phyloP scores from a whole-genome alignment of 2,113 vertebrate species.

The Toxostoma redivivum region DNA sequence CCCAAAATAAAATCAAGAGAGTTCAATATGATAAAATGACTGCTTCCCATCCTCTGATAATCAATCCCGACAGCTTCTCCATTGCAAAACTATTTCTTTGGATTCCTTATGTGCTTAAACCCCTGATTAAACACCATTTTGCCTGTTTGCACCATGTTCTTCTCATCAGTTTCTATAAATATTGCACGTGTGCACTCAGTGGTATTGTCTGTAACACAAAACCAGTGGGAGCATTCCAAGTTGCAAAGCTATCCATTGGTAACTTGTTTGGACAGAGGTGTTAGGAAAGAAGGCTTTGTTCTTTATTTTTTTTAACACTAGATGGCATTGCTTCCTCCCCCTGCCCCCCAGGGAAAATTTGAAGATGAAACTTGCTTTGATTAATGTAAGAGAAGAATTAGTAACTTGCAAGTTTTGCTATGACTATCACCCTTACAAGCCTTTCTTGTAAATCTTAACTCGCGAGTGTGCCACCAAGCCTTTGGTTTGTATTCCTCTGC shows the following conservation, averaged over 20 bases:
- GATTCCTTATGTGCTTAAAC: background rate
- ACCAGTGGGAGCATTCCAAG: background rate
- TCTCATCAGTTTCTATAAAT: background rate
- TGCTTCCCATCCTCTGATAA: background rate
- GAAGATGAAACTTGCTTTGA: background rate
- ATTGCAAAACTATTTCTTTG: background rate
- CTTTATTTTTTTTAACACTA: background rate
- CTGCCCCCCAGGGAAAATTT: background rate
- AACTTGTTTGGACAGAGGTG: background rate
- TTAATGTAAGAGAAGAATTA: background rate
- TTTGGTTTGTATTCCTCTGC: background rate
- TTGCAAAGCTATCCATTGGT: background rate
- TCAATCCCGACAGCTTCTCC: background rate
- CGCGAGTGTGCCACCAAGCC: background rate
- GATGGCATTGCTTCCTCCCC: background rate
- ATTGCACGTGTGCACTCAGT: background rate
- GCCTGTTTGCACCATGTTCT: background rate
- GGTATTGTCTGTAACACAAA: background rate
- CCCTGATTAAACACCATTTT: background rate
- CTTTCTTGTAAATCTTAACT: background rate
- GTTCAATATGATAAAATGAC: background rate
- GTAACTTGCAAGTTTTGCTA: background rate
- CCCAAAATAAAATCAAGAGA: background rate
- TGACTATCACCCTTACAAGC: background rate
- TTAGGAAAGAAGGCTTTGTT: background rate